A percentile compares a stretch with the other conserved stretches of the same genome.
phyloP scores from a whole-genome alignment of 53 echinoderm and acorn worm species.

The Echinometra lucunter region DNA sequence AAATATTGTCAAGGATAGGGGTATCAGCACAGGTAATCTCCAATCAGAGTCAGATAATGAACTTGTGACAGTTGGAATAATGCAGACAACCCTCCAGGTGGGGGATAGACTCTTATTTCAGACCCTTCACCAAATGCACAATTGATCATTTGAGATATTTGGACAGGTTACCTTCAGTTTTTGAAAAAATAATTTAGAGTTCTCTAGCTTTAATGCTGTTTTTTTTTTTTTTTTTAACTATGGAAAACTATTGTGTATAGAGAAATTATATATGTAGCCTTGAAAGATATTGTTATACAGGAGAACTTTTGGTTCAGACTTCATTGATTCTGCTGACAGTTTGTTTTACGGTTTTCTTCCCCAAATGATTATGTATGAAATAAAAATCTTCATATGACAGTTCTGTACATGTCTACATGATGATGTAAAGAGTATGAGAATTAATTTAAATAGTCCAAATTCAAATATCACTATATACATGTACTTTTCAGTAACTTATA shows the following conservation, averaged over 20 bases:
- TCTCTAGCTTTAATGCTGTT: no score
- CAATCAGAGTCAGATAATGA: slow-evolving; percentile 22
- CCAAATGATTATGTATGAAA: background rate
- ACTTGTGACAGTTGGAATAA: slow-evolving; percentile 35
- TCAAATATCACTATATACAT: background rate
- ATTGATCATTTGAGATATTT: background rate
- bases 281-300: no score
- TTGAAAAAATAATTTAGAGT: background rate
- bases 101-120: background rate
- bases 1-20: slow-evolving; percentile 32
- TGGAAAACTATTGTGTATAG: no score
- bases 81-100: slow-evolving; percentile 14
- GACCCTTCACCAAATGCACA: background rate
- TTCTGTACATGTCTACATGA: background rate
- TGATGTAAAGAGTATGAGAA: background rate
- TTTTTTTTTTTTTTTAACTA: no score
- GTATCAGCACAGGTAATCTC: slow-evolving; percentile 50
- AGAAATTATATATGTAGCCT: no score
- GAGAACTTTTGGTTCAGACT: no score
- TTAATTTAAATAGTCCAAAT: background rate
- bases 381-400: background rate
- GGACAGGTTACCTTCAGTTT: background rate
- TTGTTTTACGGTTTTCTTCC: background rate
- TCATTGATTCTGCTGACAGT: no score
- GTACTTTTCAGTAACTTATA: no score